phyloP scores from a whole-genome alignment of 2,113 vertebrate genomes.

The Sprattus sprattus region DNA sequence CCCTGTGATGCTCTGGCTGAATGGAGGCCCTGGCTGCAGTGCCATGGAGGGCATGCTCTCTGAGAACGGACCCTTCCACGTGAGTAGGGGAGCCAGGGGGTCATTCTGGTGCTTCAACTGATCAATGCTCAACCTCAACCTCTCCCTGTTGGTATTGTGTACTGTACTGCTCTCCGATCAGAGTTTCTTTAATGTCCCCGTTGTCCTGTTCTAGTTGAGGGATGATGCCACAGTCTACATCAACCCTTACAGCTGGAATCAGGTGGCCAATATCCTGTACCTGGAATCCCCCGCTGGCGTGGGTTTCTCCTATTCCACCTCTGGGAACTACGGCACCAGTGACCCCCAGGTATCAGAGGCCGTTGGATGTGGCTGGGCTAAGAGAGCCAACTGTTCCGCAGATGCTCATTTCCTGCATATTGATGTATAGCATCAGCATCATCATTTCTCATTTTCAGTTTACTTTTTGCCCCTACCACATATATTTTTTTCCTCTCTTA shows the following conservation, averaged over 20 bases:
- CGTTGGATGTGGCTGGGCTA: too few relatives aligned
- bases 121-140: too few relatives aligned
- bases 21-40: slow-evolving; percentile 40
- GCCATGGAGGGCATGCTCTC: slow-evolving; percentile 47
- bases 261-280: slow-evolving; percentile 44
- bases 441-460: too few relatives aligned
- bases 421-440: too few relatives aligned
- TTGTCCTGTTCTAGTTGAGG: slow-evolving; percentile 28
- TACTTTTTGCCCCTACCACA: too few relatives aligned
- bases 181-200: too few relatives aligned
- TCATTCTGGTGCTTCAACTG: too few relatives aligned
- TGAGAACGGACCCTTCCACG: slow-evolving; percentile 46
- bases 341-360: slow-evolving; percentile 41
- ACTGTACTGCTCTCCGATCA: too few relatives aligned
- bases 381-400: too few relatives aligned
- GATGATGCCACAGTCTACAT: slow-evolving; percentile 40
- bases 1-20: slow-evolving; percentile 50
- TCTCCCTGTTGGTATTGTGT: too few relatives aligned
- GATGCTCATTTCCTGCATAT: too few relatives aligned
- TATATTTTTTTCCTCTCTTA: too few relatives aligned
- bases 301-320: slow-evolving; percentile 39
- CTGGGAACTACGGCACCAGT: slow-evolving; percentile 31
- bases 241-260: slow-evolving; percentile 45
- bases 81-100: slow-evolving; percentile 19
- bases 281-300: slow-evolving; percentile 42